phyloP scores from a whole-genome alignment of 2,888 invertebrate genomes.

The Cheilosia grossa region DNA sequence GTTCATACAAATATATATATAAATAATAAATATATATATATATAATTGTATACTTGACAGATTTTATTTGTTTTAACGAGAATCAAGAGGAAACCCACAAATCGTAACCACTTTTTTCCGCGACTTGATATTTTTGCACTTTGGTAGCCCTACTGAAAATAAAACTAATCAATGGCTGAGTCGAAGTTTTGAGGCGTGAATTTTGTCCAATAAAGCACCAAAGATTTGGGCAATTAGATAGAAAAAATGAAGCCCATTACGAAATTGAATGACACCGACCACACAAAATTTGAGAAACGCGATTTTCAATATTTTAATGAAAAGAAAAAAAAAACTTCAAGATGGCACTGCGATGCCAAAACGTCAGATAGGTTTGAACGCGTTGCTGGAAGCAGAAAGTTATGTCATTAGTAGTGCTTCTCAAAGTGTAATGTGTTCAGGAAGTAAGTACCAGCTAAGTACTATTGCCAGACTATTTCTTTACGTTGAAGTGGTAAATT shows the following conservation, averaged over 20 bases:
- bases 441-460: too few species aligned
- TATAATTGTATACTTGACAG: conserved; percentile 60
- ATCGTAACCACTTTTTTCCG: conserved; percentile 47
- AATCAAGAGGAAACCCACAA: conserved; percentile 45
- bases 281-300: background rate
- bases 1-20: conserved; percentile 73
- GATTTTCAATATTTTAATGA: conserved; percentile 10
- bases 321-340: conserved; percentile 12
- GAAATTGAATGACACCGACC: conserved; percentile 20
- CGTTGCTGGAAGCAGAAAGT: background rate
- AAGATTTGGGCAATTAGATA: background rate
- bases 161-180: background rate
- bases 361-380: conserved; percentile 19
- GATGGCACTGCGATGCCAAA: background rate
- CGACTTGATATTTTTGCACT: conserved; percentile 11
- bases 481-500: too few species aligned
- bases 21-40: conserved; percentile 73
- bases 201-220: background rate
- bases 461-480: too few species aligned
- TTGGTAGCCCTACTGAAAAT: conserved; percentile 33
- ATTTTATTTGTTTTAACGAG: conserved; percentile 9
- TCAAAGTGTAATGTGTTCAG: conserved; percentile 9
- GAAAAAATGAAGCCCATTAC: background rate
- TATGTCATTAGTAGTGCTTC: background rate
- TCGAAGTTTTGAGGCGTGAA: background rate